Conservation (phyloP, 2,113 vertebrate species). For the Cyanoramphus novaezelandiae region DNA sequence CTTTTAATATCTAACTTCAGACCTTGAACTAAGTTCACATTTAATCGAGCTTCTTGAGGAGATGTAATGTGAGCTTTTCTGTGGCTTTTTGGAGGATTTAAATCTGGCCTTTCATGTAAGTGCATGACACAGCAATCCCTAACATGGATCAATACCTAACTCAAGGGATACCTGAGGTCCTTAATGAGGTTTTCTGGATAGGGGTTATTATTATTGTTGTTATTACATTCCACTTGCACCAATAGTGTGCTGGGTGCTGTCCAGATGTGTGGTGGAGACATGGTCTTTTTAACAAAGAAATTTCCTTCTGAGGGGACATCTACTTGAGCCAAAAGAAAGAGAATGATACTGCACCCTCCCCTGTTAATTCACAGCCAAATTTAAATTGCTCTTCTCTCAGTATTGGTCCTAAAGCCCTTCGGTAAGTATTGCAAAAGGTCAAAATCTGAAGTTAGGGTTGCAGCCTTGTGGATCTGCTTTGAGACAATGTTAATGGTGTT, state of each 20-base stretch:
- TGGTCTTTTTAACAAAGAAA: neutral
- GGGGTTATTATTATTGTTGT: conserved; percentile 10
- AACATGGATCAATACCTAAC: conserved; percentile 38
- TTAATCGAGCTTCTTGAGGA: conserved; percentile 51
- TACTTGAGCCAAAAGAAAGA: neutral
- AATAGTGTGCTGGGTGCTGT: neutral
- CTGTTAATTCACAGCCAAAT: neutral
- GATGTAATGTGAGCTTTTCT: conserved; percentile 25
- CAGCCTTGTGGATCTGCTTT: neutral
- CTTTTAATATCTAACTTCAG: conserved; percentile 23
- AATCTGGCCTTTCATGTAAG: conserved; percentile 53
- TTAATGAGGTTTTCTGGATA: conserved; percentile 46
- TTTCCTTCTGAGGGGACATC: neutral
- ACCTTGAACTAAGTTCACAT: conserved; percentile 45
- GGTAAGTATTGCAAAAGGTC: neutral
- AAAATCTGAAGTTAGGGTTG: neutral
- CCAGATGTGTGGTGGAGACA: neutral
- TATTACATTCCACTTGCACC: neutral
- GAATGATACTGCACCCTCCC: neutral
- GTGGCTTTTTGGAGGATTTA: conserved; percentile 51
- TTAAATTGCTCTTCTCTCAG: neutral
- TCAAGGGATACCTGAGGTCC: conserved; percentile 19
- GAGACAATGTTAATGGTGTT: neutral
- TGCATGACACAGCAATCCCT: conserved; percentile 54
- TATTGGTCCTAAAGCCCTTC: neutral